Evolutionary conservation across 2,797 vertebrate species (phyloP), one percentile per base, ranked within the genome.

Genomic region (Lagorchestes hirsutus): DNA sequence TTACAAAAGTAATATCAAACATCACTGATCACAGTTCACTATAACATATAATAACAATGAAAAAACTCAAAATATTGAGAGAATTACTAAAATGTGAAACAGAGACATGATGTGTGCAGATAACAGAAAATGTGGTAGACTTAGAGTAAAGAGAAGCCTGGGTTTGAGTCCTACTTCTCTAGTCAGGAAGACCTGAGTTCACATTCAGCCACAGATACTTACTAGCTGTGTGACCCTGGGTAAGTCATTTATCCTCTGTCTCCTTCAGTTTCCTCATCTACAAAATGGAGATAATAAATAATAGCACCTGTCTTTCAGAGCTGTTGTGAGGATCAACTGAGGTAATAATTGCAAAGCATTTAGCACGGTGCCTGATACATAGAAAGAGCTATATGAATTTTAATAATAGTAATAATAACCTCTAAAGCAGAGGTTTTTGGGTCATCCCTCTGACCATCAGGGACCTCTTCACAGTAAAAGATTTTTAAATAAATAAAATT

Each of bases 211-310:
- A 34, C n/a, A 50, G 46, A 27, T 40, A 90, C 9, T 87, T 50
- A 24, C 57, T 92, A 59, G 82, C 93, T 58, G 40, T 67, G 95
- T 95, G 57, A 97, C 58, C 27, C 93, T 93, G 55, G 28, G 29
- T 55, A 96, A 95, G 0, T 87, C 90, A 31, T 74, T 95, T 95
- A 91, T 92, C 5, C 34, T 92, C 50, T 82, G 54, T 93, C 27
- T 62, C 29, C 67, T 40, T 92, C 18, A 87, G 58, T 58, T 95
- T 92, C n/a, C 55, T 91, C 34, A 55, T 90, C 90, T 96, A 22
- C 91, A 91, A 93, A 92, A 29, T 2, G 14, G 56, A 24, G 34
- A n/a, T 16, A 90, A 31, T 90, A 94, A 94, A 34, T 62, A 34
- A 34, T 52, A 90, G 34, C 90, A 34, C 52, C 57, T 94, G 54